These are phyloP conservation scores for Elanoides forficatus DNA, from an alignment of 2,113 vertebrate species.

Conservation along the genomic window DNA sequence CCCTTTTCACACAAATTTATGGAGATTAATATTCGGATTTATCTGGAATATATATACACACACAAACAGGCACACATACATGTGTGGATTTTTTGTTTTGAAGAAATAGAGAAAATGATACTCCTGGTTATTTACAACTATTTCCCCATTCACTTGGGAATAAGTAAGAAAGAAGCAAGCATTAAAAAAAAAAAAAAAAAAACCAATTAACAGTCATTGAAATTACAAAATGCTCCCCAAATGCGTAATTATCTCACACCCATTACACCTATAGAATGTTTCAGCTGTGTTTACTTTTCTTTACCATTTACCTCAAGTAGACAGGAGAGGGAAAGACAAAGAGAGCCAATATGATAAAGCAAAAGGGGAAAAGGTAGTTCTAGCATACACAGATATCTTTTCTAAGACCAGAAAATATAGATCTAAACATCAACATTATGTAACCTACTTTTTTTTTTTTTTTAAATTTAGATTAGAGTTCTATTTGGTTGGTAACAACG, in stretches of 20 bases:
- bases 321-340: neutral
- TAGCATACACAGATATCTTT: fast-evolving
- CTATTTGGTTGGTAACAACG: neutral
- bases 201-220: fast-evolving
- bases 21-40: neutral
- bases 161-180: neutral
- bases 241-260: neutral
- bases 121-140: neutral
- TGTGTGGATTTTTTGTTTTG: neutral
- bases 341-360: neutral
- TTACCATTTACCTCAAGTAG: neutral
- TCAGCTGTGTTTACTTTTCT: neutral
- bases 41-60: neutral
- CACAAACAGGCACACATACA: neutral
- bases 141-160: neutral
- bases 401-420: neutral
- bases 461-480: neutral
- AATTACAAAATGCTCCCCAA: neutral
- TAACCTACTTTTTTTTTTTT: neutral
- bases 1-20: neutral
- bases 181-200: neutral
- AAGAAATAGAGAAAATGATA: neutral
- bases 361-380: neutral
- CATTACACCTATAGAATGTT: fast-evolving
- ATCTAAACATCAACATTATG: neutral